Evolutionary conservation across 2,113 vertebrate species (phyloP), one percentile per base, ranked within the genome.

Genomic region (Gallinago undulata): DNA sequence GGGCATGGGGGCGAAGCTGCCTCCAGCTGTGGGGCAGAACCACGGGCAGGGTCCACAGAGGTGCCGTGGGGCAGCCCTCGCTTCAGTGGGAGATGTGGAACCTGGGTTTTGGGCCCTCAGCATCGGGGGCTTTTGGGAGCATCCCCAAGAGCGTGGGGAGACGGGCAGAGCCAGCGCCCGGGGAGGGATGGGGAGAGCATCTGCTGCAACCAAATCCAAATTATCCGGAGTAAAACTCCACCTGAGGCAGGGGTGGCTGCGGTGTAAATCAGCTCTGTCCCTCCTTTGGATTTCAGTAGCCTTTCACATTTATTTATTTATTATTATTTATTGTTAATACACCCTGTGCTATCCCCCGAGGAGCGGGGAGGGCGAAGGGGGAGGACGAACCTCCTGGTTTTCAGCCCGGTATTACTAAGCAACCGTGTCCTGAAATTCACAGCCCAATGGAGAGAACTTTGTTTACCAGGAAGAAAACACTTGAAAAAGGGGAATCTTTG

Each of bases 391-490:
- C 87, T 74, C 39, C 67, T 69, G 94, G 33, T 80, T 67, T 25
- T 48, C 95, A 87, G 92, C 95, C 96, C 25, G 31, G 24, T 53
- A 98, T 98, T 50, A 75, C 98, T 81, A 97, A 97, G 98, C 98
- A 98, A 98, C 97, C 66, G 11, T 59, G 97, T 63, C 96, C 97
- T 97, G 86, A 97, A 98, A 98, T 98, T 95, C 94, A 73, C 96
- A 94, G 94, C 78, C 95, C 95, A 89, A 30, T 45, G 90, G 81
- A 88, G 94, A 95, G 97, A 85, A 98, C 93, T 91, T 97, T 98
- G 98, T 98, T 98, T 98, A 98, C 97, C 97, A 98, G 97, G 97
- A 98, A 98, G 97, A 98, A 98, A 98, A 98, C 97, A 95, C 97
- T 98, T 98, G 97, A 96, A 97, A 97, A 97, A 98, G 95, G 95